Percentiles rank a stretch among this genome's conserved stretches.
phyloP scores from a whole-genome alignment of 2,113 vertebrate species.

The Tretioscincus oriximinensis region DNA sequence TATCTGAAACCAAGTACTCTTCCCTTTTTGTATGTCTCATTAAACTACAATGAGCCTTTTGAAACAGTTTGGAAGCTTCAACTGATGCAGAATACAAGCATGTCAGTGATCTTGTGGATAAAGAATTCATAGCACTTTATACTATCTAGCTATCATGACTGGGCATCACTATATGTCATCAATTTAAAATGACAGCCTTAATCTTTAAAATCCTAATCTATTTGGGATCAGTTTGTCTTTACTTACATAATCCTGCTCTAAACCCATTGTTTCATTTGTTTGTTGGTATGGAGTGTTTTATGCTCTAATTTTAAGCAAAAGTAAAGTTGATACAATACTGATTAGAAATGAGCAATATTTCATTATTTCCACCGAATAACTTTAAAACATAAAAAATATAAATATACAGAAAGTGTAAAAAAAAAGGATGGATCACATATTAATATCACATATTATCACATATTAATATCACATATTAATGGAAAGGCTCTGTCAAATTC shows the following conservation, averaged over 20 bases:
- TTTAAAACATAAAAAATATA: too few relatives aligned
- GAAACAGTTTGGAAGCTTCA: neutral
- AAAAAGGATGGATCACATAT: too few relatives aligned
- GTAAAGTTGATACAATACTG: too few relatives aligned
- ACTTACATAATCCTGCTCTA: neutral
- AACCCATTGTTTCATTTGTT: too few relatives aligned
- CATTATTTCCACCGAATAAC: too few relatives aligned
- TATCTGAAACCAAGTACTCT: neutral
- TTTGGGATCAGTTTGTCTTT: neutral
- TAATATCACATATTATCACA: too few relatives aligned
- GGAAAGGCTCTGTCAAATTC: too few relatives aligned
- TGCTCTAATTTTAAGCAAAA: too few relatives aligned
- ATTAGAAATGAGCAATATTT: too few relatives aligned
- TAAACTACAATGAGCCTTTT: neutral
- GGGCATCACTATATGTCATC: neutral
- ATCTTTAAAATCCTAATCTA: neutral
- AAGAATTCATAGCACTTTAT: neutral
- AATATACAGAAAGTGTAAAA: too few relatives aligned
- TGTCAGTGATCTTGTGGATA: neutral
- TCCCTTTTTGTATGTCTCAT: neutral
- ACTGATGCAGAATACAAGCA: neutral
- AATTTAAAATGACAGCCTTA: neutral
- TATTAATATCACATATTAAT: too few relatives aligned
- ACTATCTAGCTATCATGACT: neutral
- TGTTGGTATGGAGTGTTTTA: too few relatives aligned